Conservation (phyloP, 2,888 invertebrate species). For the Latrodectus hesperus region DNA sequence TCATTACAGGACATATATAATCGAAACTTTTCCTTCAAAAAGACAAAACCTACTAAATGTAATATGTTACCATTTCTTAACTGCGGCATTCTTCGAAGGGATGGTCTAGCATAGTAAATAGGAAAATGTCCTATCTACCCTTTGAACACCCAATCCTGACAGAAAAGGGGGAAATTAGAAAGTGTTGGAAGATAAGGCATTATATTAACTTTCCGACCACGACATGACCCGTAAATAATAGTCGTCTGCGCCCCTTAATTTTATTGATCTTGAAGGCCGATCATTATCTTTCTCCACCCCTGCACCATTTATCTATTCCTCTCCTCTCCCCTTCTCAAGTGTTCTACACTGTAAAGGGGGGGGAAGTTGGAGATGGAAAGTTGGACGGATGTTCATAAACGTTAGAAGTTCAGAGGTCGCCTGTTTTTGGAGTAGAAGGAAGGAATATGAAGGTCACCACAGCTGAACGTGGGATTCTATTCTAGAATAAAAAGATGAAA, state of each 20-base stretch:
- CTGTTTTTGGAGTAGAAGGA: slow-evolving; percentile 4
- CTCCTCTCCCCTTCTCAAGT: not conserved
- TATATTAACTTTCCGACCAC: slow-evolving; percentile 50
- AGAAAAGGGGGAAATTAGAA: slow-evolving; percentile 27
- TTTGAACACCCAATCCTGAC: not conserved
- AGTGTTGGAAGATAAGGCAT: slow-evolving; percentile 23
- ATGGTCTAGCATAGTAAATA: not conserved
- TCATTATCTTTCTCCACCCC: slow-evolving; percentile 59
- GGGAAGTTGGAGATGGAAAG: not conserved
- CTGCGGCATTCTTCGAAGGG: too few relatives aligned
- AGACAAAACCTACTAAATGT: too few relatives aligned
- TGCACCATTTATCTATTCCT: slow-evolving; percentile 46
- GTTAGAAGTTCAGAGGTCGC: slow-evolving; percentile 38
- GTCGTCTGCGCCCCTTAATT: slow-evolving; percentile 45
- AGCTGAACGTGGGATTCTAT: too few relatives aligned
- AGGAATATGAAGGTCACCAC: not conserved
- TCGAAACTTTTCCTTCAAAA: too few relatives aligned
- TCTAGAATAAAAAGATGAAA: too few relatives aligned
- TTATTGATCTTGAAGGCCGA: slow-evolving; percentile 57
- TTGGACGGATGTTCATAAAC: slow-evolving; percentile 24
- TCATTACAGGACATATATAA: too few relatives aligned
- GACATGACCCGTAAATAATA: slow-evolving; percentile 57
- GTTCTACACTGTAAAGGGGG: not conserved
- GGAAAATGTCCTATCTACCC: not conserved
- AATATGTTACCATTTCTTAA: too few relatives aligned